phyloP scores from a whole-genome alignment of 2,113 vertebrate species.

The Zingel zingel region DNA sequence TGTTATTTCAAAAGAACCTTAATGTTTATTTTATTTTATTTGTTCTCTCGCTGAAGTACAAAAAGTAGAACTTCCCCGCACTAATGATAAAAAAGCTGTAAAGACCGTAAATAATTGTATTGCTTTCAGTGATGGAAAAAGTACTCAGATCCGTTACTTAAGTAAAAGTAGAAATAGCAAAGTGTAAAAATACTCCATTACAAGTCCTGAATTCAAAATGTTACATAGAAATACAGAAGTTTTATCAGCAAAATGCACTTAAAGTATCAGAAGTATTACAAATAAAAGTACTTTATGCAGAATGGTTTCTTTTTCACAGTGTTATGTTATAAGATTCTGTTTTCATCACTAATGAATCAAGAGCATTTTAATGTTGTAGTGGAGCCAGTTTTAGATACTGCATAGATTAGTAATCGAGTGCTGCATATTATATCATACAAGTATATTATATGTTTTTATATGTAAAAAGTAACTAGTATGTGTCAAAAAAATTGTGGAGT shows the following conservation, averaged over 20 bases:
- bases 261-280: neutral
- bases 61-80: neutral
- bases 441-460: neutral
- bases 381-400: neutral
- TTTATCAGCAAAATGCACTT: neutral
- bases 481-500: neutral
- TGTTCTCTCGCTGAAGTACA: neutral
- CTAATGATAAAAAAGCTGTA: neutral
- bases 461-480: neutral
- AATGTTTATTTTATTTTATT: neutral
- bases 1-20: neutral
- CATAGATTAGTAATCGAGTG: neutral
- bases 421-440: neutral
- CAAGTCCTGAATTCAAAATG: neutral
- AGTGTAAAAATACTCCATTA: neutral
- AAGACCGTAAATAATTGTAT: neutral
- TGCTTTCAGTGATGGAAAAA: neutral
- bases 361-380: neutral
- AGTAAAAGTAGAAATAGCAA: neutral
- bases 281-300: neutral
- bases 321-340: neutral
- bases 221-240: neutral
- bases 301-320: neutral
- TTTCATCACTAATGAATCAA: neutral
- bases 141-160: neutral